These are phyloP conservation scores for Orbicella faveolata DNA, from an alignment of 64 coral and sea anemone genomes.

Conservation along the genomic window DNA sequence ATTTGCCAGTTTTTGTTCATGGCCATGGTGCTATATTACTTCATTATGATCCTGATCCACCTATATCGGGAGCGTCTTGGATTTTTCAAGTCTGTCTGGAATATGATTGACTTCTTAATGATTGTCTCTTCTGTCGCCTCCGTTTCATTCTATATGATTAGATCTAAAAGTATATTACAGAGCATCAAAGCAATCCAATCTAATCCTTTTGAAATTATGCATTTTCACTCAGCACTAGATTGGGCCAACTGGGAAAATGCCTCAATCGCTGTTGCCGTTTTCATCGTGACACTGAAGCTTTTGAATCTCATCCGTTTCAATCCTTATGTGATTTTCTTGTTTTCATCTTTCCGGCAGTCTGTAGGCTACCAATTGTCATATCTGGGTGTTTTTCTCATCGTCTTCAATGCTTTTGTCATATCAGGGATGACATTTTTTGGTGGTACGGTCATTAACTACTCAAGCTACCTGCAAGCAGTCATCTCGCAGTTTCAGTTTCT, in stretches of 20 bases:
- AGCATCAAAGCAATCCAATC: slow-evolving; percentile 46
- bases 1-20: slow-evolving; percentile 47
- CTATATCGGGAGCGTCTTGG: neutral
- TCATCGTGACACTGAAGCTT: slow-evolving; percentile 27
- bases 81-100: slow-evolving; percentile 40
- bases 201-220: slow-evolving; percentile 54
- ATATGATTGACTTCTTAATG: slow-evolving; percentile 28
- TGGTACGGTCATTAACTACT: neutral
- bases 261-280: slow-evolving; percentile 40
- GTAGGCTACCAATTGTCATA: neutral
- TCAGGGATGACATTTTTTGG: neutral
- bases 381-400: neutral
- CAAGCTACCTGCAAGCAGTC: neutral
- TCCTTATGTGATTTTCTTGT: neutral
- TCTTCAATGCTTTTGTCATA: neutral
- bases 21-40: slow-evolving; percentile 23
- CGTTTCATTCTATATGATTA: slow-evolving; percentile 35
- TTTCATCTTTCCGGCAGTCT: neutral
- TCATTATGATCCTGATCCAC: slow-evolving; percentile 1
- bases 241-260: slow-evolving; percentile 49
- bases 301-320: neutral
- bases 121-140: slow-evolving; percentile 1
- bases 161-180: slow-evolving; percentile 3
- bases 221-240: neutral
- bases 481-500: neutral